Conservation (phyloP, 2,888 invertebrate genomes). For the Andrena hattorfiana region DNA sequence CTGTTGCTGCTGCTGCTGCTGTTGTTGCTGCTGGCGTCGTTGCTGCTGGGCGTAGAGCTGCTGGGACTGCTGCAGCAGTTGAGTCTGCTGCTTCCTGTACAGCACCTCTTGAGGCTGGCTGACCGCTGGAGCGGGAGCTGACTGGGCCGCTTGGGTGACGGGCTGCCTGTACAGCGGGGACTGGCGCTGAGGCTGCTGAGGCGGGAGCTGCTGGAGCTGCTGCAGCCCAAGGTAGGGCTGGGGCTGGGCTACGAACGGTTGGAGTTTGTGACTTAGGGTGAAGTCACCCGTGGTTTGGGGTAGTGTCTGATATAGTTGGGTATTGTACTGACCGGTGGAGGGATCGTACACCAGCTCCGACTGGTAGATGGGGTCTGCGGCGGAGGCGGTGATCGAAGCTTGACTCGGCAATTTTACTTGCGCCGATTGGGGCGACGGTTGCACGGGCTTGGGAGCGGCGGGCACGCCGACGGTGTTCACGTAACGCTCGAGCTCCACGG, state of each 20-base stretch:
- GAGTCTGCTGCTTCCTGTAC: slow-evolving; percentile 88
- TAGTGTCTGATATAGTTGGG: slow-evolving; percentile 91
- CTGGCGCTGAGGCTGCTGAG: slow-evolving; percentile 74
- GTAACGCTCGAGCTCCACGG: slow-evolving; percentile 90
- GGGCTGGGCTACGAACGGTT: slow-evolving; percentile 90
- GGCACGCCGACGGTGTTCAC: slow-evolving; percentile 85
- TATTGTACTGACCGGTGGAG: slow-evolving; percentile 91
- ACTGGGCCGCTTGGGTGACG: slow-evolving; percentile 76
- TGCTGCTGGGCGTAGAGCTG: slow-evolving; percentile 89
- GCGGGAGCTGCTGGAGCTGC: slow-evolving; percentile 83
- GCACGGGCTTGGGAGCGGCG: slow-evolving; percentile 82
- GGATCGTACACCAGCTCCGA: slow-evolving; percentile 93
- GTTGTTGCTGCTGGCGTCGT: slow-evolving; percentile 86
- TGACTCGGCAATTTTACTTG: slow-evolving; percentile 58
- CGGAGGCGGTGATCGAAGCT: slow-evolving; percentile 56
- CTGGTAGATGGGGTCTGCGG: slow-evolving; percentile 89
- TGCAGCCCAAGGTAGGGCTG: slow-evolving; percentile 87
- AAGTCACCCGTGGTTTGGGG: slow-evolving; percentile 91
- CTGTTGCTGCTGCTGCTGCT: slow-evolving; percentile 86
- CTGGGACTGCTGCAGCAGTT: slow-evolving; percentile 88
- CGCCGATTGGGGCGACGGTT: slow-evolving; percentile 47
- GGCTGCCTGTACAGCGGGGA: slow-evolving; percentile 76
- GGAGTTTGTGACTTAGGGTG: slow-evolving; percentile 90
- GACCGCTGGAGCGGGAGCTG: slow-evolving; percentile 79
- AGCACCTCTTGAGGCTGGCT: slow-evolving; percentile 81